Evolutionary conservation across 2,113 vertebrate genomes (phyloP).

Genomic region (Lipotes vexillifer): DNA sequence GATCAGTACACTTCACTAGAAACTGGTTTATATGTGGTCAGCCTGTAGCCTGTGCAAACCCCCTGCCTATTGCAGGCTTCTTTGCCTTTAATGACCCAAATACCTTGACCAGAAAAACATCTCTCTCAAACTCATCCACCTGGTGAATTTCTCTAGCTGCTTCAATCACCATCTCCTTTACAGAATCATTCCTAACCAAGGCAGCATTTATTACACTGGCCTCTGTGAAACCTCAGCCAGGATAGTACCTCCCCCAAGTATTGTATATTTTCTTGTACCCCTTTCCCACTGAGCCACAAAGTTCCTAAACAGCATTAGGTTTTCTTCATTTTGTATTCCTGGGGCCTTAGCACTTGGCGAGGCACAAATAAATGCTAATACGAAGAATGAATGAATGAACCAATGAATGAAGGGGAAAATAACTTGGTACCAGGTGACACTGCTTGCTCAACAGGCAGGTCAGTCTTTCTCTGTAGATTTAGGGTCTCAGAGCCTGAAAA

Average conservation of each 20-base stretch:
- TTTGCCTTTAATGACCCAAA: background rate
- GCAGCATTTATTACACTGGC: background rate
- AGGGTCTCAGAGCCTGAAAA: background rate
- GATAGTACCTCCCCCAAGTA: background rate
- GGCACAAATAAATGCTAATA: background rate
- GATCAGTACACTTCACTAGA: background rate
- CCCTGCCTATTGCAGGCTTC: background rate
- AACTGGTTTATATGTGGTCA: background rate
- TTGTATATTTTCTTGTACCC: background rate
- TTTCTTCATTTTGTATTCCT: background rate
- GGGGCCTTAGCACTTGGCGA: background rate
- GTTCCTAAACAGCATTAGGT: background rate
- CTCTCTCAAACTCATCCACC: background rate
- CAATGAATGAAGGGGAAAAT: background rate
- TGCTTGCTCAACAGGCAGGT: background rate
- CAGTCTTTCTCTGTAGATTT: background rate
- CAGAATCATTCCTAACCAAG: background rate
- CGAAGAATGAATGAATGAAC: background rate
- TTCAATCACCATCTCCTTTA: background rate
- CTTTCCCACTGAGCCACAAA: background rate
- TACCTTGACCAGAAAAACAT: background rate
- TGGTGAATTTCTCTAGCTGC: background rate
- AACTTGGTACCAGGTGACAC: background rate
- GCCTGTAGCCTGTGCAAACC: background rate
- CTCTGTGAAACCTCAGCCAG: background rate